phyloP scores from a whole-genome alignment of 2,797 vertebrate genomes.

The Hemibagrus guttatus region DNA sequence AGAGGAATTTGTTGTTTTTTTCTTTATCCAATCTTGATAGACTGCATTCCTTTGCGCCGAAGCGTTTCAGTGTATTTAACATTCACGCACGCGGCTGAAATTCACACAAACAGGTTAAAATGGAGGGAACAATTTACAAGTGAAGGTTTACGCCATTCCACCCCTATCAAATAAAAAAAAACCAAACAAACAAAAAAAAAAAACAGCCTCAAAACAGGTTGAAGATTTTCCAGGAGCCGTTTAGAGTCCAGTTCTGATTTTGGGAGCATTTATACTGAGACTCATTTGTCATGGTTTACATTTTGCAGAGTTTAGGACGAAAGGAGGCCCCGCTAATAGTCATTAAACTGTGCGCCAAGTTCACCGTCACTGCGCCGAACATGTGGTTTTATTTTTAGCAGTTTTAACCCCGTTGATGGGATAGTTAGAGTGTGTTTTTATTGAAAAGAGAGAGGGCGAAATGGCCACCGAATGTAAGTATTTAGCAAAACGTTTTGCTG shows the following conservation, averaged over 20 bases:
- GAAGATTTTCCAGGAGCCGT: slow-evolving; percentile 14
- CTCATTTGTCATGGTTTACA: slow-evolving; percentile 68
- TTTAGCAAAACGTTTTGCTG: slow-evolving; percentile 22
- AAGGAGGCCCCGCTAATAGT: slow-evolving; percentile 62
- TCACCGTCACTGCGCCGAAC: slow-evolving; percentile 56
- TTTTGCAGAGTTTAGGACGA: slow-evolving; percentile 65
- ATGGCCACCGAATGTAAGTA: slow-evolving; percentile 2
- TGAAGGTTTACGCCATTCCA: not conserved
- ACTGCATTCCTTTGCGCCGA: slow-evolving; percentile 14
- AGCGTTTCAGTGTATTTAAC: slow-evolving; percentile 12
- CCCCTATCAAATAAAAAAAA: too few relatives aligned
- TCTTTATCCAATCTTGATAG: slow-evolving; percentile 7
- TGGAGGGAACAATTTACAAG: not conserved
- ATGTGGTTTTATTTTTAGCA: slow-evolving; percentile 51
- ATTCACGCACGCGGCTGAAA: not conserved
- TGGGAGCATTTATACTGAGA: slow-evolving; percentile 50
- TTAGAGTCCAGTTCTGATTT: slow-evolving; percentile 52
- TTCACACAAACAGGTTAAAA: slow-evolving; percentile 13
- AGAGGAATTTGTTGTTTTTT: slow-evolving; percentile 11
- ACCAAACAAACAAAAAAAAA: not conserved
- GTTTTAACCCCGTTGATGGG: slow-evolving; percentile 40
- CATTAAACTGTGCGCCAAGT: slow-evolving; percentile 68
- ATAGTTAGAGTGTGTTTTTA: slow-evolving; percentile 36
- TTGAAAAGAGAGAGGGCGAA: slow-evolving; percentile 24
- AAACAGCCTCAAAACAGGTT: not conserved